Evolutionary conservation across 1,140 invertebrate genomes (phyloP).

Genomic region (Cyrtorhinus lividipennis): DNA sequence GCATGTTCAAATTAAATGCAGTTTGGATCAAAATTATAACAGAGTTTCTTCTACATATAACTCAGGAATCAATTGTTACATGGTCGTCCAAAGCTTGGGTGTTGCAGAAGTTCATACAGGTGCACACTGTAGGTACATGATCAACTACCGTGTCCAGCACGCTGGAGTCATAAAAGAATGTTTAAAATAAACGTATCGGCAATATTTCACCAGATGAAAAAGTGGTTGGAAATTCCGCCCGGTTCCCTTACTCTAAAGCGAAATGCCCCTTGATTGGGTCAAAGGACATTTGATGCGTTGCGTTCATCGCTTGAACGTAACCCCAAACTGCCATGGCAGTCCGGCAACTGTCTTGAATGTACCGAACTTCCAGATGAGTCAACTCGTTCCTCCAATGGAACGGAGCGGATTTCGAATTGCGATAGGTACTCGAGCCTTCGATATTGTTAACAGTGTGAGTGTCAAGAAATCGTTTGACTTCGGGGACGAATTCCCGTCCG

Average conservation of each 20-base stretch:
- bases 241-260: background rate
- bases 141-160: too few species aligned
- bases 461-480: conserved; percentile 56
- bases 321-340: conserved; percentile 68
- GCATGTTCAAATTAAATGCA: too few species aligned
- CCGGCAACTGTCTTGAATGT: conserved; percentile 46
- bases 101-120: too few species aligned
- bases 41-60: too few species aligned
- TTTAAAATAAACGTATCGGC: too few species aligned
- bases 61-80: too few species aligned
- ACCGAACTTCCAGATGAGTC: conserved; percentile 44
- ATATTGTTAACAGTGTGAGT: conserved; percentile 63
- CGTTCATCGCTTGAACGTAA: conserved; percentile 42
- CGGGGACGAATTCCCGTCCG: conserved; percentile 50
- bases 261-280: conserved; percentile 32
- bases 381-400: conserved; percentile 71
- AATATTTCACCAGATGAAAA: too few species aligned
- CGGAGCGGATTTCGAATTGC: conserved; percentile 64
- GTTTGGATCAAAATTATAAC: too few species aligned
- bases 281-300: conserved; percentile 38
- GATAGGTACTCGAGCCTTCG: conserved; percentile 66
- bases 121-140: too few species aligned
- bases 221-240: too few species aligned
- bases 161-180: too few species aligned
- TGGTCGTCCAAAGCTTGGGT: too few species aligned